Percentiles rank a stretch among this genome's conserved stretches.
Conservation (phyloP, 2,797 vertebrate genomes). For the Florisuga fusca region DNA sequence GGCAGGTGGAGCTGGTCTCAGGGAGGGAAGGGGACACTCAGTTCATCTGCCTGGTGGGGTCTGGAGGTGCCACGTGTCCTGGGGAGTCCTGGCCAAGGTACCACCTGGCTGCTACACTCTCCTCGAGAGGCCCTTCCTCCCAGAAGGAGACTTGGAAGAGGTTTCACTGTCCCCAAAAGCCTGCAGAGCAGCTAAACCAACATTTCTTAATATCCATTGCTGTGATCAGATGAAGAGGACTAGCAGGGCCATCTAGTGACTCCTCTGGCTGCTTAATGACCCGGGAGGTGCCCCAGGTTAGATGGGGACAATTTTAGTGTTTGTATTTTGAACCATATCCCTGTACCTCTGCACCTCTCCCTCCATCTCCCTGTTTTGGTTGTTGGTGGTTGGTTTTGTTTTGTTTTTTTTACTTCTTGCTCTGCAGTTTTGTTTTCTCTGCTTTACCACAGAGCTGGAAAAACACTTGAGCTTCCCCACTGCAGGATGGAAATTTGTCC, state of each 20-base stretch:
- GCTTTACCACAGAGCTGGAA: not conserved
- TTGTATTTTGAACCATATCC: not conserved
- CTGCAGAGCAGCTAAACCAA: not conserved
- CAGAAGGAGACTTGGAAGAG: not conserved
- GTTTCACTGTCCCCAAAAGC: not conserved
- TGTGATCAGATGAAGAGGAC: slow-evolving; percentile 55
- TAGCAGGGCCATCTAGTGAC: slow-evolving; percentile 75
- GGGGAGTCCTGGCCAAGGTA: not conserved
- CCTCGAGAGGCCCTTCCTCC: not conserved
- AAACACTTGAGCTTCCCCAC: not conserved
- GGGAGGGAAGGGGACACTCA: not conserved
- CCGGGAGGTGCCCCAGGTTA: not conserved
- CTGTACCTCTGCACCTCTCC: not conserved
- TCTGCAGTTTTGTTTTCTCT: not conserved
- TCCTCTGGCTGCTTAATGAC: slow-evolving; percentile 56
- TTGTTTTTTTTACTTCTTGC: not conserved
- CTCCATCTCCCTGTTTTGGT: not conserved
- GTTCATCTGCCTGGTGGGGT: fast-evolving
- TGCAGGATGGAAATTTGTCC: not conserved
- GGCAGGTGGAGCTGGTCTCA: not conserved
- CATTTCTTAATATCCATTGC: not conserved
- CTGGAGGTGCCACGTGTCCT: not conserved
- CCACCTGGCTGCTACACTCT: fast-evolving
- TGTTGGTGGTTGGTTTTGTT: not conserved
- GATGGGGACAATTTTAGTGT: fast-evolving